phyloP scores from a whole-genome alignment of 2,888 invertebrate species.

The Callyntrura sp. region DNA sequence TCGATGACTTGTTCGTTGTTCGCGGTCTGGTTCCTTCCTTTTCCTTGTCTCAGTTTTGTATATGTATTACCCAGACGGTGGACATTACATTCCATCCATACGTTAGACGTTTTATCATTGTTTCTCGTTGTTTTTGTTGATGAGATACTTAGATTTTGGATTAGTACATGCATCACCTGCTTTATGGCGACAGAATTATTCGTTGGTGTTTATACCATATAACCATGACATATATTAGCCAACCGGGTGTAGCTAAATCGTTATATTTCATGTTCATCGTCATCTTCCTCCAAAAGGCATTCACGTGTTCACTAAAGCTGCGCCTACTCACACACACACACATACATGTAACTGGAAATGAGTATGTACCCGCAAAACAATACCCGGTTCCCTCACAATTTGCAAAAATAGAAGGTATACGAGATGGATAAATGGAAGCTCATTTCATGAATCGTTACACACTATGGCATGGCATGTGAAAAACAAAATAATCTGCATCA shows the following conservation, averaged over 20 bases:
- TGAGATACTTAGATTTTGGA: background rate
- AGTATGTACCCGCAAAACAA: background rate
- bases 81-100: conserved; percentile 14
- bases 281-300: conserved; percentile 21
- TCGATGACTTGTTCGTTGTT: conserved; percentile 50
- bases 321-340: background rate
- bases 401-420: background rate
- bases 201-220: background rate
- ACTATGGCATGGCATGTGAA: background rate
- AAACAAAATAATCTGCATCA: background rate
- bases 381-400: background rate
- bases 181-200: conserved; percentile 1
- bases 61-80: background rate
- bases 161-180: conserved; percentile 11
- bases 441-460: background rate
- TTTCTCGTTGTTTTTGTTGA: background rate
- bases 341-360: background rate
- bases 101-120: background rate
- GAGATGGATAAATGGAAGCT: background rate
- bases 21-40: conserved; percentile 26
- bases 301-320: background rate
- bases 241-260: background rate
- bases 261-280: conserved; percentile 17
- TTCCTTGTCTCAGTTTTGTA: background rate
- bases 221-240: background rate